A percentile compares a stretch with the other conserved stretches of the same genome.
phyloP scores from a whole-genome alignment of 2,113 vertebrate genomes.

The Percopsis transmontana region DNA sequence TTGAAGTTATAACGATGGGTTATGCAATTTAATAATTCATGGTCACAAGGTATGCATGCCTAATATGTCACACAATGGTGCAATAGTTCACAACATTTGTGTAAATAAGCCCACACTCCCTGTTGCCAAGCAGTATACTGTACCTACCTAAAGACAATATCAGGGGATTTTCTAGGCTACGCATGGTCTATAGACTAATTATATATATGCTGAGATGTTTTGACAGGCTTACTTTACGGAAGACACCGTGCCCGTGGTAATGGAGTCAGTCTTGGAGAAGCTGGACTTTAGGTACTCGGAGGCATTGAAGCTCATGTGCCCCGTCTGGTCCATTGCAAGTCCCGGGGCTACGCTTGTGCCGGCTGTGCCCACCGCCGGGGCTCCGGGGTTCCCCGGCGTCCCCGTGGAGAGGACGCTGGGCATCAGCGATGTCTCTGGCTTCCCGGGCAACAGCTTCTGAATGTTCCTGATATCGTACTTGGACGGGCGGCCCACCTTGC shows the following conservation, averaged over 20 bases:
- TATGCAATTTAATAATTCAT: slow-evolving; percentile 22
- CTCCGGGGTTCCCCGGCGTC: slow-evolving; percentile 74
- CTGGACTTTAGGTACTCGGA: slow-evolving; percentile 95
- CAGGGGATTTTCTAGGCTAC: not conserved
- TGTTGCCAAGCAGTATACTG: not conserved
- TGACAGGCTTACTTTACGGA: slow-evolving; percentile 92
- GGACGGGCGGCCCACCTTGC: slow-evolving; percentile 96
- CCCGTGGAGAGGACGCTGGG: slow-evolving; percentile 82
- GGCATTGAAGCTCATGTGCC: slow-evolving; percentile 87
- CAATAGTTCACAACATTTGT: not conserved
- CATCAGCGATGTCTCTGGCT: slow-evolving; percentile 82
- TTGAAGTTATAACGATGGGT: slow-evolving; percentile 35
- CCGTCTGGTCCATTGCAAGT: slow-evolving; percentile 82
- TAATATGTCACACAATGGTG: slow-evolving; percentile 1
- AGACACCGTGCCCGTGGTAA: slow-evolving; percentile 98
- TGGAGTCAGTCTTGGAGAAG: slow-evolving; percentile 99
- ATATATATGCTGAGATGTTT: not conserved
- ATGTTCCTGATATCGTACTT: slow-evolving; percentile 96
- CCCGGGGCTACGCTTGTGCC: slow-evolving; percentile 76
- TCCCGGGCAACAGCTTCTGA: slow-evolving; percentile 90
- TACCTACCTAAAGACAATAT: not conserved
- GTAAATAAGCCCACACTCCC: slow-evolving; percentile 1
- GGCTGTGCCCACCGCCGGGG: slow-evolving; percentile 43
- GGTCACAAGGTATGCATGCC: slow-evolving; percentile 6
- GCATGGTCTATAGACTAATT: not conserved